A percentile compares a stretch with the other conserved stretches of the same genome.
These are phyloP conservation scores for Terrapene triunguis DNA, from an alignment of 2,113 vertebrate genomes.

Conservation along the genomic window DNA sequence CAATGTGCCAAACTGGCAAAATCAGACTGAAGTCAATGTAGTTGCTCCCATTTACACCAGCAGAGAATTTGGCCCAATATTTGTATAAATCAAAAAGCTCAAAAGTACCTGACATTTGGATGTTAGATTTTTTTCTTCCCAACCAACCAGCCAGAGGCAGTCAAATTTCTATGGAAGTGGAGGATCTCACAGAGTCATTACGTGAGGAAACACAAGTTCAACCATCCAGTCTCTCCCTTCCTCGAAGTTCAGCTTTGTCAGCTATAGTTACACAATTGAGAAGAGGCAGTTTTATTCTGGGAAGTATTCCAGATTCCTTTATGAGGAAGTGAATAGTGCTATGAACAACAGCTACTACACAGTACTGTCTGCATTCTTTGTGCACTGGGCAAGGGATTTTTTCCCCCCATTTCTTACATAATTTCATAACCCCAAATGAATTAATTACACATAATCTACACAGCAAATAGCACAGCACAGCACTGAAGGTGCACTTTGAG, in stretches of 20 bases:
- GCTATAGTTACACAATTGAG: background rate
- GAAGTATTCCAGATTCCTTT: slow-evolving; percentile 50
- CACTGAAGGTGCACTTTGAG: background rate
- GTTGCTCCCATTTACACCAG: background rate
- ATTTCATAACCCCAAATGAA: slow-evolving; percentile 3
- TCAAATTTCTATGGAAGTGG: background rate
- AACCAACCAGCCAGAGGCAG: background rate
- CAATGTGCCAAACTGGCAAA: background rate
- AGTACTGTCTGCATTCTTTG: background rate
- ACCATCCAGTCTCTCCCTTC: background rate
- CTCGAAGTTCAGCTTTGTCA: background rate
- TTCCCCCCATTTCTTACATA: background rate
- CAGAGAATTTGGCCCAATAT: background rate
- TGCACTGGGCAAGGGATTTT: background rate
- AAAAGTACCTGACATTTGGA: accelerated
- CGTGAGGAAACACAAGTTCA: background rate
- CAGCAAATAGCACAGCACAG: background rate
- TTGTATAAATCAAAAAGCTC: background rate
- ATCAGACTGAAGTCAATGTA: background rate
- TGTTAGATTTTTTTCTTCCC: background rate
- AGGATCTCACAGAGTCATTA: background rate
- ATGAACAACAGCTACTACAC: background rate
- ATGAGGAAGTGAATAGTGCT: slow-evolving; percentile 27
- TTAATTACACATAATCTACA: background rate
- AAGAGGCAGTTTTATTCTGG: slow-evolving; percentile 29